Conservation (phyloP, 2,113 vertebrate species). For the Onychostruthus taczanowskii region DNA sequence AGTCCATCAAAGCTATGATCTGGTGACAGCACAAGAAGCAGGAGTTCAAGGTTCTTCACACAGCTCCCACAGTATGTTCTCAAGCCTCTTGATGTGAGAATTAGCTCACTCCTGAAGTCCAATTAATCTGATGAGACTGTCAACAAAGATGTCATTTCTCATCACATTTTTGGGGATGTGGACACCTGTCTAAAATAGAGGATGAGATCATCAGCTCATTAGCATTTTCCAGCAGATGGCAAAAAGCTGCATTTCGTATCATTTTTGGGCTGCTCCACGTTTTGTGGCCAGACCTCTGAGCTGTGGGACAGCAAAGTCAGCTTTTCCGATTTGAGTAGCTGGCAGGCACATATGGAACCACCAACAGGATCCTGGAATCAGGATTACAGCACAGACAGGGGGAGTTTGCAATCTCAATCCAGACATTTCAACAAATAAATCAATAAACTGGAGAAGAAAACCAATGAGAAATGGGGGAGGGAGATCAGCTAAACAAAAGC, state of each 20-base stretch:
- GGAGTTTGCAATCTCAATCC: background rate
- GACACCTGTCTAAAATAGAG: slow-evolving; percentile 68
- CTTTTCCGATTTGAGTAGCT: background rate
- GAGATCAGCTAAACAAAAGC: background rate
- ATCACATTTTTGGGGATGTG: slow-evolving; percentile 50
- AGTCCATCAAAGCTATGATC: background rate
- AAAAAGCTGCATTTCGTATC: slow-evolving; percentile 34
- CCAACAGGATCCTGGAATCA: background rate
- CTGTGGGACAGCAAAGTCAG: background rate
- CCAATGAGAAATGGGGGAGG: fast-evolving
- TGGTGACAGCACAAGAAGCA: slow-evolving; percentile 17
- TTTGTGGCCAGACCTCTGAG: slow-evolving; percentile 6
- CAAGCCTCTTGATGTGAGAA: slow-evolving; percentile 59
- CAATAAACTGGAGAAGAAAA: background rate
- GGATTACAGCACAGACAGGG: background rate
- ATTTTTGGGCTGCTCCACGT: slow-evolving; percentile 30
- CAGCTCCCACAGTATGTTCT: slow-evolving; percentile 35
- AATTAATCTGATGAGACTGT: slow-evolving; percentile 64
- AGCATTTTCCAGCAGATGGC: slow-evolving; percentile 74
- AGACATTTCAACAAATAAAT: background rate
- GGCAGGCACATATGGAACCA: background rate
- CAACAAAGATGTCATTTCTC: slow-evolving; percentile 64
- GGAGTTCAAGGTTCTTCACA: slow-evolving; percentile 57
- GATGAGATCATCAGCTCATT: slow-evolving; percentile 71
- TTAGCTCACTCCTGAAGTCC: slow-evolving; percentile 34